Percentiles rank a stretch among this genome's conserved stretches.
Evolutionary conservation across 2,888 invertebrate genomes (phyloP).

Genomic region (Chydorus sphaericus): DNA sequence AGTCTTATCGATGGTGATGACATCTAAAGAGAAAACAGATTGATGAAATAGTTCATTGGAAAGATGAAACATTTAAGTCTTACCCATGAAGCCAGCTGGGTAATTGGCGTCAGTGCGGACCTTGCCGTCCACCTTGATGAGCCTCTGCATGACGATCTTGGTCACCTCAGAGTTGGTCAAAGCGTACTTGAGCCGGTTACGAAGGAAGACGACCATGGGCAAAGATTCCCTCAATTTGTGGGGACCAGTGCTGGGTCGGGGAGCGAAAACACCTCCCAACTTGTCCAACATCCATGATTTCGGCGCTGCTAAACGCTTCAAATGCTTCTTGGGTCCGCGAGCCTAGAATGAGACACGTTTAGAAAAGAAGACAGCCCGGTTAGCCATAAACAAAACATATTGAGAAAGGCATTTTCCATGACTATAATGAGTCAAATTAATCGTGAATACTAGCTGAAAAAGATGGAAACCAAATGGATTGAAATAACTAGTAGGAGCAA

Average conservation of each 20-base stretch:
- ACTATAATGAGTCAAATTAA: slow-evolving; percentile 28
- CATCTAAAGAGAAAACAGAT: slow-evolving; percentile 52
- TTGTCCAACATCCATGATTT: slow-evolving; percentile 99
- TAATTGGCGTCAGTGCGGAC: slow-evolving; percentile 93
- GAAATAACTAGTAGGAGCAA: neutral
- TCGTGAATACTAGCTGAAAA: neutral
- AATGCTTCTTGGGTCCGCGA: slow-evolving; percentile 97
- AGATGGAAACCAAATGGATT: neutral
- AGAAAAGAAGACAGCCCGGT: neutral
- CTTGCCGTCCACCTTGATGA: slow-evolving; percentile 97
- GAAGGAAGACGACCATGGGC: slow-evolving; percentile 87
- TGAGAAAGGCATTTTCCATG: slow-evolving; percentile 75
- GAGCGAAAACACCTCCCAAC: slow-evolving; percentile 93
- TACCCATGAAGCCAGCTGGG: slow-evolving; percentile 99
- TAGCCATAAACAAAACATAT: neutral
- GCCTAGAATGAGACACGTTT: slow-evolving; percentile 68
- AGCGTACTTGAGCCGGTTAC: slow-evolving; percentile 96
- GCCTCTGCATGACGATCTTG: slow-evolving; percentile 94
- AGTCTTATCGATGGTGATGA: slow-evolving; percentile 94
- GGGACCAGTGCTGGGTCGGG: slow-evolving; percentile 92
- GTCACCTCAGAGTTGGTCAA: slow-evolving; percentile 90
- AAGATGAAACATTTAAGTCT: slow-evolving; percentile 28
- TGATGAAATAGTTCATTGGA: neutral
- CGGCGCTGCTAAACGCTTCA: slow-evolving; percentile 97
- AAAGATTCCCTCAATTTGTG: slow-evolving; percentile 95